Percentiles rank a stretch among this genome's conserved stretches.
Conservation (phyloP, 2,888 invertebrate species). For the Xestia rhomboidea region DNA sequence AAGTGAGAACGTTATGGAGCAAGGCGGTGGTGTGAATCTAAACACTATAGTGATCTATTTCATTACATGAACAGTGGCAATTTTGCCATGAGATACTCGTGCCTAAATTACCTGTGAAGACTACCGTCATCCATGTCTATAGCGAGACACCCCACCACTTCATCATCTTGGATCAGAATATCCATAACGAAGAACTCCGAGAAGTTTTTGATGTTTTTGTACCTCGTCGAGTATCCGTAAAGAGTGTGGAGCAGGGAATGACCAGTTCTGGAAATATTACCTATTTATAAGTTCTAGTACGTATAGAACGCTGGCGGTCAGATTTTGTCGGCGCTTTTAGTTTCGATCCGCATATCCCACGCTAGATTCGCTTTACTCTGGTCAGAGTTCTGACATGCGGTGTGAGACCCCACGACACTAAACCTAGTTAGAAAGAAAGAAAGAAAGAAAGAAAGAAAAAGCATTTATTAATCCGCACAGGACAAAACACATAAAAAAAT, state of each 20-base stretch:
- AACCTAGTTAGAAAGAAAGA: no score
- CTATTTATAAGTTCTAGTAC: background rate
- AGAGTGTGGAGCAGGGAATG: slow-evolving; percentile 99
- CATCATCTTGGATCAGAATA: slow-evolving; percentile 96
- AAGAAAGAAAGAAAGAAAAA: no score
- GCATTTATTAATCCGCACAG: no score
- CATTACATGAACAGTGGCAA: background rate
- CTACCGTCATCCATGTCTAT: slow-evolving; percentile 98
- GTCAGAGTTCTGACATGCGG: no score
- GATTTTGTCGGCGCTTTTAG: no score
- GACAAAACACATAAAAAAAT: no score
- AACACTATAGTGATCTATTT: background rate
- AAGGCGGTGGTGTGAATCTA: background rate
- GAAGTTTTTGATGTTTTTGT: slow-evolving; percentile 98
- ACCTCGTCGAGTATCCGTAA: slow-evolving; percentile 98
- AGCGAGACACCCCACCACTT: slow-evolving; percentile 97
- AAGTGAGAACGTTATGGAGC: background rate
- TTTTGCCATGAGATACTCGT: background rate
- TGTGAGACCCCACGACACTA: no score
- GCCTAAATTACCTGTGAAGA: slow-evolving; percentile 93
- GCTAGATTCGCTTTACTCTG: no score
- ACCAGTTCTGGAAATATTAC: slow-evolving; percentile 93
- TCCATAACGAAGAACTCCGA: slow-evolving; percentile 99
- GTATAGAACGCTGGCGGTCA: no score
- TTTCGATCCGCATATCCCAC: no score